Evolutionary conservation across 2,797 vertebrate species (phyloP), one percentile per base, ranked within the genome.

Genomic region (Columba guinea): DNA sequence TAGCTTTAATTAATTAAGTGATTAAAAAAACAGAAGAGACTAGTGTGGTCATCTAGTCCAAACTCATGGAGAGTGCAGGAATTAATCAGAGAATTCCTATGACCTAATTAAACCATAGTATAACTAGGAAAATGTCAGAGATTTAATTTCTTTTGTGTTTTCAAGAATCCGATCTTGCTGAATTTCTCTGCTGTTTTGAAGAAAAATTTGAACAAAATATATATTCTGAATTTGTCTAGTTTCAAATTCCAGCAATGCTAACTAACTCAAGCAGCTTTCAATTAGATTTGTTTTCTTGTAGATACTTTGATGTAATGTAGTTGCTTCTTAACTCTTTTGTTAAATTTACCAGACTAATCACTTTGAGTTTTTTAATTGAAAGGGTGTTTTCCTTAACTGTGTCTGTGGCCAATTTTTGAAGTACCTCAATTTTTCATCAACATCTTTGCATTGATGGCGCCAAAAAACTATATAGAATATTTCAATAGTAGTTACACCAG

Each of bases 1-100:
- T 26, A 83, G 14, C 24, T 92, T 83, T 85, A 90, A 94, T 76
- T 88, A 90, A 92, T 87, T 87, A 68, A 85, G 20, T 84, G 35
- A 74, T 80, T 76, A 44, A 76, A 85, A 83, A 89, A 26, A 0
- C 53, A 87, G 64, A 92, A 78, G 46, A 7, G n/a, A 78, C 49
- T 60, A 77, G 35, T 74, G 34, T 91, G 93, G 82, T 77, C 84
- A 91, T 89, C 56, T 83, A 71, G 53, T 83, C 58, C 37, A 68
- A 91, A 70, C 20, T 74, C 13, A 28, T 64, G 46, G 46, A 55
- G 70, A 84, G 44, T 74, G 18, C 18, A 60, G 18, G 30, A 71
- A 68, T 60, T 73, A 77, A 48, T 90, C 44, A 88, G 77, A 91
- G 41, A 67, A 63, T 87, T 70, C 23, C 22, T 69, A 9, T 91